Evolutionary conservation across 53 echinoderm and acorn worm species (phyloP).

Genomic region (Stichopus horrens): DNA sequence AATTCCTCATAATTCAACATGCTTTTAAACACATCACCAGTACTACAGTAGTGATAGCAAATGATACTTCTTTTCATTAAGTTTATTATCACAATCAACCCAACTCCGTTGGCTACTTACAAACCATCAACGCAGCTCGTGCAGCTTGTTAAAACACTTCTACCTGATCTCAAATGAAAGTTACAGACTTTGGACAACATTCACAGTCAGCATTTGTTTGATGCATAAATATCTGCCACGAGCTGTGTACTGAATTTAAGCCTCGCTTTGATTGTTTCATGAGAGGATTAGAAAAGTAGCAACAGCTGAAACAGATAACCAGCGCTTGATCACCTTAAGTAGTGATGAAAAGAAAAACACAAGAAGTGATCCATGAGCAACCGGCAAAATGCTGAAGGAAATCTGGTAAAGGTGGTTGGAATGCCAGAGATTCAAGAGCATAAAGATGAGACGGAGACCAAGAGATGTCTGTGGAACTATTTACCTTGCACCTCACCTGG

Average conservation of each 20-base stretch:
- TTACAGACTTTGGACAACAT: too few species aligned
- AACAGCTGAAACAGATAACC: background rate
- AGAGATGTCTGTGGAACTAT: conserved; percentile 7
- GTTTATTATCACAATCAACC: background rate
- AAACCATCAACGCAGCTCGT: background rate
- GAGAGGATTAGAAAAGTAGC: background rate
- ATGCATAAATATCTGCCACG: background rate
- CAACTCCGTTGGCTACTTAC: background rate
- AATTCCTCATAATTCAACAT: too few species aligned
- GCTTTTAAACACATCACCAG: too few species aligned
- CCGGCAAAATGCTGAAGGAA: background rate
- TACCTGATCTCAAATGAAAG: background rate
- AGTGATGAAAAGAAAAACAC: background rate
- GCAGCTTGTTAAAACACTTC: background rate
- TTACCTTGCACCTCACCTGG: conserved; percentile 69
- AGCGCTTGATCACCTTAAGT: background rate
- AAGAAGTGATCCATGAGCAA: background rate
- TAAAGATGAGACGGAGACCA: background rate
- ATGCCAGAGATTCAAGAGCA: background rate
- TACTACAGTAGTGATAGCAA: background rate
- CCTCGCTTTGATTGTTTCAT: background rate
- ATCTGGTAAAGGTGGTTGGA: too few species aligned
- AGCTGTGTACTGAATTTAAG: background rate
- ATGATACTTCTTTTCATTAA: background rate
- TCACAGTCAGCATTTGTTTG: too few species aligned